Evolutionary conservation across 64 coral and sea anemone genomes (phyloP), one percentile per base, ranked within the genome.

Genomic region (Stylophora pistillata): DNA sequence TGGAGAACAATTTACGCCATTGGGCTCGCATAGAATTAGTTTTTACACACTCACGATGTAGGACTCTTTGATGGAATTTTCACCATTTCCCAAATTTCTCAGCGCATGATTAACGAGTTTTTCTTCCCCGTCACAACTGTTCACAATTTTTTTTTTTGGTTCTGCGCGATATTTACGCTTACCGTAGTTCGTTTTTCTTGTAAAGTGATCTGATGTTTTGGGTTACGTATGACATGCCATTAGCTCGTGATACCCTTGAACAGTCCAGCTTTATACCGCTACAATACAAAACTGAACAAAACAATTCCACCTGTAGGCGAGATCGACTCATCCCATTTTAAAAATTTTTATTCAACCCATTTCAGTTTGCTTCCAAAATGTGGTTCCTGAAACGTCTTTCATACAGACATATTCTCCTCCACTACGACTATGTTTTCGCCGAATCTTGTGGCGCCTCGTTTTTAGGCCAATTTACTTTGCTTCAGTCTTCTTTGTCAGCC

Each of bases 201-300:
- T 84, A 84, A 84, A 12, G 9, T 53, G 80, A 84, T 84, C 80
- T 62, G 10, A 53, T 84, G 80, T 69, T 84, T 84, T 21, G 32
- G 53, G 33, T 26, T 34, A 68, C 21, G 47, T 31, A 25, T 63
- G 78, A 63, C 64, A 82, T 41, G 58, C 78, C 61, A 84, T 84
- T 84, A 84, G 62, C 80, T 25, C 27, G 80, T 69, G 64, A 65
- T 31, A 23, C 18, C 30, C 30, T 5, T 30, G 28, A 47, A 47
- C 0, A 47, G 37, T 47, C 37, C 37, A 30, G 20, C 17, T 58
- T 82, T 82, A 31, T 82, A 18, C 21, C 80, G 20, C 80, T 27
- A 18, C 10, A 68, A 84, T n/a, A 25, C 61, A 13, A 63, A n/a
- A 84, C 79, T 53, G 53, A 84, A 37, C 58, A 18, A 25, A 68